Base-by-base conservation (phyloP, 2,888 invertebrate genomes). In the Hybos culiciformis region DNA sequence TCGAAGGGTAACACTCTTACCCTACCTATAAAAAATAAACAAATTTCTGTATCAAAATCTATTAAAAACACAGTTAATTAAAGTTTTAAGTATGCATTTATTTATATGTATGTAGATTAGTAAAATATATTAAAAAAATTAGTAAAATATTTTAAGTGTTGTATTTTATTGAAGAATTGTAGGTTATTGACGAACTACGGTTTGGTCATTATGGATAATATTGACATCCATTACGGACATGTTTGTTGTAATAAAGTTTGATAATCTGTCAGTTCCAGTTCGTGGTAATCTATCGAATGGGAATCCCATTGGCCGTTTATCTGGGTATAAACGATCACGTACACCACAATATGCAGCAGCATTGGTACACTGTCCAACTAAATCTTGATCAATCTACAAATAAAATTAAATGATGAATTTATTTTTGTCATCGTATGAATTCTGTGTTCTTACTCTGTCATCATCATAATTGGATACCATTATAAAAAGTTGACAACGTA, bases 291-390 rank as follows among this genome's bases (percentile, higher is more conserved):
- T 74, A 67, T 88, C 88, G 69, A 88, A 88, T 11, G 90, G 90
- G 69, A 72, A 90, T 37, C 90, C 90, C 88, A 90, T 90, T 5
- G 83, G 47, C 44, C 83, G 74, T 29, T 73, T 72, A 66, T 90
- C 90, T 0, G 90, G 90, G 63, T 84, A 90, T 53, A 76, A 69
- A 43, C 74, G 72, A 64, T 84, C 83, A 41, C 77, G 74, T 17
- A 87, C 68, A 2, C 88, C 88, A 54, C 88, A 90, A 64, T 77
- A 88, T 50, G 81, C 80, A 39, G 76, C 74, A 0, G 86, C 84
- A 59, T 84, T 80, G 36, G 74, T 76, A 62, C 86, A 87, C 3
- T 62, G 59, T 32, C 70, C 66, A 12, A 58, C 58, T 12, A 66
- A 48, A 41, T 64, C 54, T 54, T 66, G 65, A 37, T 65, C 62